phyloP scores from a whole-genome alignment of 2,113 vertebrate genomes.

The Dinomys branickii region DNA sequence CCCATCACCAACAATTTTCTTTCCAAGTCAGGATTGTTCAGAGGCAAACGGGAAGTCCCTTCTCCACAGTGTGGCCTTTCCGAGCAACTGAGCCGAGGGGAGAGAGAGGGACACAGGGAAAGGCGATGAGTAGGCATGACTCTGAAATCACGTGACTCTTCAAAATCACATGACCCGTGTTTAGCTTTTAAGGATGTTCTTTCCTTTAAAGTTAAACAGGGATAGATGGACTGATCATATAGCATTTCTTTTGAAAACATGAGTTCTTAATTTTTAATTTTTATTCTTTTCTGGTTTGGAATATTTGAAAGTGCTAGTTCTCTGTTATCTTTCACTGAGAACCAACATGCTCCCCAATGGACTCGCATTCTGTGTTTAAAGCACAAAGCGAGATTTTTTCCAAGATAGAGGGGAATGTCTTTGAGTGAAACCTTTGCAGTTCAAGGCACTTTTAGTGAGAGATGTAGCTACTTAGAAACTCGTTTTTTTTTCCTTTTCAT shows the following conservation, averaged over 20 bases:
- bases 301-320: not conserved
- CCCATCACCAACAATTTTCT: not conserved
- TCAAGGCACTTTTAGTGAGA: not conserved
- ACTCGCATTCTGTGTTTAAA: not conserved
- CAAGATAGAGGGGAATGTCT: not conserved
- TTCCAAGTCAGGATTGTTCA: not conserved
- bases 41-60: not conserved
- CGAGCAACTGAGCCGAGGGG: accelerated
- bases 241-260: not conserved
- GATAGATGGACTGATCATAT: not conserved
- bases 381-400: not conserved
- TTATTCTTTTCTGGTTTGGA: not conserved
- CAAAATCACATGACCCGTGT: not conserved
- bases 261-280: not conserved
- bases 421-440: not conserved
- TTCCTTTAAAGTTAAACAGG: not conserved
- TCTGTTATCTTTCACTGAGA: not conserved
- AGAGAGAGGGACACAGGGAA: accelerated
- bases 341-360: not conserved
- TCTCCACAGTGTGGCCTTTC: not conserved
- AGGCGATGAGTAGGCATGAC: not conserved
- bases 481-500: not conserved
- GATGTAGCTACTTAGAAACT: conserved; percentile 38
- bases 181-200: not conserved
- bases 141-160: no score